These are phyloP conservation scores for Cisticola juncidis DNA, from an alignment of 2,113 vertebrate genomes.

Conservation along the genomic window DNA sequence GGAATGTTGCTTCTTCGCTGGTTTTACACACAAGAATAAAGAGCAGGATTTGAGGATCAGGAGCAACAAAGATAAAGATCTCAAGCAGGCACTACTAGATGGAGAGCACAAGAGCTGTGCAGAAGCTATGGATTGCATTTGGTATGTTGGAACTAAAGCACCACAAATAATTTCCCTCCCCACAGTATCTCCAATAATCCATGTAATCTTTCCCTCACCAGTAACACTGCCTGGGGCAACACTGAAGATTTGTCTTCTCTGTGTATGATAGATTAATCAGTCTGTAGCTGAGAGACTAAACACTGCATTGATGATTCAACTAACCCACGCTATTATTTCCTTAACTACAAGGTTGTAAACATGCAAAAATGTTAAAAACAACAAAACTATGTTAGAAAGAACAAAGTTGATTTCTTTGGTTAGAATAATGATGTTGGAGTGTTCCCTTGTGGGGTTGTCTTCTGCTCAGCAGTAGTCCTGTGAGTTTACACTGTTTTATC, in stretches of 20 bases:
- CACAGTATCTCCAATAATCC: neutral
- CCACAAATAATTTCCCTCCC: neutral
- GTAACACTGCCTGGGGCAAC: neutral
- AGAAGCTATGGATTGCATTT: neutral
- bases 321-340: neutral
- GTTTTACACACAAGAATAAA: neutral
- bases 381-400: neutral
- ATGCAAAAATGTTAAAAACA: neutral
- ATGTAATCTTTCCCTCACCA: neutral
- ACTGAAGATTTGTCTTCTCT: neutral
- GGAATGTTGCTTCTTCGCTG: neutral
- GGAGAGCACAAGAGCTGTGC: neutral
- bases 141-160: neutral
- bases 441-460: neutral
- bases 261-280: neutral
- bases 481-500: neutral
- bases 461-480: neutral
- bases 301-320: neutral
- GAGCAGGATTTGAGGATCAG: neutral
- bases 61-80: neutral
- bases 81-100: neutral
- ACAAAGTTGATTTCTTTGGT: neutral
- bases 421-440: neutral
- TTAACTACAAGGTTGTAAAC: neutral
- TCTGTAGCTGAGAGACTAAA: neutral